Conservation (phyloP, 2,113 vertebrate species). For the Zingel zingel region DNA sequence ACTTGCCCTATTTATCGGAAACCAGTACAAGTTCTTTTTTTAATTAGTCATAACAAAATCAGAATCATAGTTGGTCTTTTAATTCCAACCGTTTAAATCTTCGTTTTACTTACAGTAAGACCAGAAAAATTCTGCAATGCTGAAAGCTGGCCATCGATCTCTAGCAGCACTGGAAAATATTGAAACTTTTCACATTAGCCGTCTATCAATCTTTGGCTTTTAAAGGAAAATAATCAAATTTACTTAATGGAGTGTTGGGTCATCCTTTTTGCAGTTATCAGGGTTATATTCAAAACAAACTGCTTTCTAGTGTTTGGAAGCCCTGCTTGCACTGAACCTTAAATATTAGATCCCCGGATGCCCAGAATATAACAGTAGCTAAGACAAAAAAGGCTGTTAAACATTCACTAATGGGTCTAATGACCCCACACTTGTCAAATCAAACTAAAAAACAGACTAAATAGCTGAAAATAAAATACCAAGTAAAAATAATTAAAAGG, state of each 20-base stretch:
- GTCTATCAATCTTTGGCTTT: not conserved
- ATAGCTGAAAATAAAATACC: slow-evolving; percentile 40
- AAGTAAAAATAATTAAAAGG: slow-evolving; percentile 41
- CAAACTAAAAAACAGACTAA: slow-evolving; percentile 9
- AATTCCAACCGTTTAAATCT: not conserved
- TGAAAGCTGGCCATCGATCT: not conserved
- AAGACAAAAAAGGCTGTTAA: not conserved
- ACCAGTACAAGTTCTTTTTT: not conserved
- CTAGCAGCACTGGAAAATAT: not conserved
- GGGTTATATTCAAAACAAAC: not conserved
- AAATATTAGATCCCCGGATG: not conserved
- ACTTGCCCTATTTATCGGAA: not conserved
- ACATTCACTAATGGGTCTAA: not conserved
- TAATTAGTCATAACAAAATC: not conserved
- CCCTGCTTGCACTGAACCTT: not conserved
- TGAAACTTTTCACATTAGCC: slow-evolving; percentile 1
- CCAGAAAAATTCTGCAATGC: not conserved
- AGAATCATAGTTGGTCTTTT: not conserved
- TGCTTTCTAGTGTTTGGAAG: not conserved
- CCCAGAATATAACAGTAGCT: not conserved
- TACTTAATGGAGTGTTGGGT: not conserved
- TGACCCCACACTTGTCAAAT: slow-evolving; percentile 14
- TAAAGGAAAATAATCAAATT: not conserved
- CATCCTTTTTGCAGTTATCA: slow-evolving; percentile 1
- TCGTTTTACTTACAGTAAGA: slow-evolving; percentile 5